Conservation (phyloP, 2,113 vertebrate species). For the human (Homo sapiens) region GRCh38 chr17:11968001-11968500, state of each 20-base stretch:
- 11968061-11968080: background rate
- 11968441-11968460: background rate
- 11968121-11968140: background rate
- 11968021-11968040: background rate
- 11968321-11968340: background rate
- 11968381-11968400: background rate
- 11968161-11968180: background rate
- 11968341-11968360: background rate
- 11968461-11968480: background rate
- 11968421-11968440: background rate
- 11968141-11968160: background rate
- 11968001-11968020: background rate
- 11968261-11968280: background rate
- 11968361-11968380: slow-evolving; percentile 6
- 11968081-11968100: background rate
- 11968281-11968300: background rate
- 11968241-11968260: background rate
- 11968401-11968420: background rate
- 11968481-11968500: background rate
- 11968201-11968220: background rate
- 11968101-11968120: background rate
- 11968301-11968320: background rate
- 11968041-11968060: background rate
- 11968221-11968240: background rate
- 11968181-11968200: background rate